phyloP scores from a whole-genome alignment of 2,888 invertebrate species.

The Synergus gifuensis region DNA sequence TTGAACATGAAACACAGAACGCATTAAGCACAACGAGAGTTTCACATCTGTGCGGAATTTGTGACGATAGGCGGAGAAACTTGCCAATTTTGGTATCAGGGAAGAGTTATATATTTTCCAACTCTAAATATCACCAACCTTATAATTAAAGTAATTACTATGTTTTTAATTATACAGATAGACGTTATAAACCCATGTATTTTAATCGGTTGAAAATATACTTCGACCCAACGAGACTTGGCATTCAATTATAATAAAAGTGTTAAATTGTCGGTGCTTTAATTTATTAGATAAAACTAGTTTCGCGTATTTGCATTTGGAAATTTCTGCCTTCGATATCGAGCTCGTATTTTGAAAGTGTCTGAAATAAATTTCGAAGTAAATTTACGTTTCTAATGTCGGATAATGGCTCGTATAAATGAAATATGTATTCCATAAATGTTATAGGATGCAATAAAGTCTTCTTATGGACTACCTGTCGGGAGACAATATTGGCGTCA shows the following conservation, averaged over 20 bases:
- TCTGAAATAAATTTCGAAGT: neutral
- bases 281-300: neutral
- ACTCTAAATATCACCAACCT: neutral
- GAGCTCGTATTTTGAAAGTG: neutral
- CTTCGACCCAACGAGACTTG: neutral
- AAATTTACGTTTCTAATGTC: slow-evolving; percentile 1
- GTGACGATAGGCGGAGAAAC: slow-evolving; percentile 28
- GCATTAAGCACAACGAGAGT: slow-evolving; percentile 26
- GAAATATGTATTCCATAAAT: slow-evolving; percentile 3
- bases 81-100: slow-evolving; percentile 14
- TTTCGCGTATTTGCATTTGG: neutral
- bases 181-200: neutral
- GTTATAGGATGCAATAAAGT: neutral
- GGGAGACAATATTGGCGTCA: slow-evolving; percentile 18
- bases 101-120: neutral
- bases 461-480: slow-evolving; percentile 10
- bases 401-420: slow-evolving; percentile 3
- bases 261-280: neutral
- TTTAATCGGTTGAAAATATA: neutral
- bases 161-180: neutral
- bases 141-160: neutral
- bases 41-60: slow-evolving; percentile 22
- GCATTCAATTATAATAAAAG: neutral
- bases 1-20: slow-evolving; percentile 47
- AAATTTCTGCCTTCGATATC: neutral